These are phyloP conservation scores for Blastomussa wellsi DNA, from an alignment of 92 coral and sea anemone genomes.

Conservation along the genomic window DNA sequence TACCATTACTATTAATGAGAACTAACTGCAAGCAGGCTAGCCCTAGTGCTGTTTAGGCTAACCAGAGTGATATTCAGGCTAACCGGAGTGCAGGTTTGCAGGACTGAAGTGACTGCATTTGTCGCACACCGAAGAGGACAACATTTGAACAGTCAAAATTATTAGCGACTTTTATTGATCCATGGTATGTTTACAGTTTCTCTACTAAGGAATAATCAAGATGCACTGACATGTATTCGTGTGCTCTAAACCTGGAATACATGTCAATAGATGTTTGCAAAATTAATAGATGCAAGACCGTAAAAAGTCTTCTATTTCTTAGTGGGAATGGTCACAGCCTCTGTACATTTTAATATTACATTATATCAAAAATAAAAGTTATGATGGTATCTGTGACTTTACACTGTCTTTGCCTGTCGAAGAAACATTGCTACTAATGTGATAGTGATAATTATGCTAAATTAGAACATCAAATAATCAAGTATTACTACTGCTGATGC, in stretches of 20 bases:
- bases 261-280: background rate
- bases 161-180: background rate
- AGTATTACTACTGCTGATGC: no score
- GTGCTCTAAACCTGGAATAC: background rate
- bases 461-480: background rate
- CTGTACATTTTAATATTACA: background rate
- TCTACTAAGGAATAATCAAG: background rate
- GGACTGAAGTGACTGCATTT: no score
- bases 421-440: background rate
- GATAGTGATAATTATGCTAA: background rate
- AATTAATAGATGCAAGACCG: background rate
- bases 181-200: background rate
- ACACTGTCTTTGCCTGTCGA: background rate
- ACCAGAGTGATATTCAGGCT: no score
- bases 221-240: background rate
- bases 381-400: background rate
- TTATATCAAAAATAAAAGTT: constrained; percentile 1
- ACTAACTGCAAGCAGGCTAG: no score
- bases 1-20: no score
- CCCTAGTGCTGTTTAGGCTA: no score
- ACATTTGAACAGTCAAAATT: background rate
- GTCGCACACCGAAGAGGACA: no score
- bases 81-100: no score
- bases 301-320: background rate
- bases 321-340: background rate